phyloP scores from a whole-genome alignment of 2,113 vertebrate species.

The Stegastes partitus region DNA sequence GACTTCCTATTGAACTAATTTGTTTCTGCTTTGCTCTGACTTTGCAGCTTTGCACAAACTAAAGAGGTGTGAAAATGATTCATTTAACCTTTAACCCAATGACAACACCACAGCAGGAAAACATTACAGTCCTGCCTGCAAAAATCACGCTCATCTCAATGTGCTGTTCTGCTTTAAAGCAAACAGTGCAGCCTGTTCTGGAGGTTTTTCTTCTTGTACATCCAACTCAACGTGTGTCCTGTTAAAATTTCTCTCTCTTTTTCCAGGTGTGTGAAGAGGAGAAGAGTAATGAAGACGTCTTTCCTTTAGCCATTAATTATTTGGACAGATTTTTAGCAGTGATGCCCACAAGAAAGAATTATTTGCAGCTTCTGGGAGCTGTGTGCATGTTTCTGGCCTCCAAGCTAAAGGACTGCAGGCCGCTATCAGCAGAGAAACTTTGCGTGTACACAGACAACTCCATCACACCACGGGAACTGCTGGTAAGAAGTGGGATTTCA shows the following conservation, averaged over 20 bases:
- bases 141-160: background rate
- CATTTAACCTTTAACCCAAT: conserved; percentile 12
- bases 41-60: conserved; percentile 18
- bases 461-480: conserved; percentile 91
- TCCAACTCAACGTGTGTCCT: background rate
- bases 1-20: conserved; percentile 65
- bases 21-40: conserved; percentile 36
- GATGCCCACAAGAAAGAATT: conserved; percentile 90
- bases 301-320: conserved; percentile 97
- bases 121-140: background rate
- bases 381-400: conserved; percentile 97
- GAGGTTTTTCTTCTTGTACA: background rate
- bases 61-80: background rate
- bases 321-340: conserved; percentile 96
- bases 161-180: background rate
- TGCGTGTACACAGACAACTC: conserved; percentile 97
- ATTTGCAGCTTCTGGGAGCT: conserved; percentile 93
- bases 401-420: conserved; percentile 94
- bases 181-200: background rate
- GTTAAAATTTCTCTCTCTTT: conserved; percentile 14
- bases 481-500: conserved; percentile 87
- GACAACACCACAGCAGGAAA: background rate
- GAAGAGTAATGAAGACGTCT: conserved; percentile 94
- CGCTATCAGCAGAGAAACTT: conserved; percentile 92
- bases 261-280: conserved; percentile 95